These are phyloP conservation scores for Ophraella communa DNA, from an alignment of 2,888 invertebrate genomes.

Conservation along the genomic window DNA sequence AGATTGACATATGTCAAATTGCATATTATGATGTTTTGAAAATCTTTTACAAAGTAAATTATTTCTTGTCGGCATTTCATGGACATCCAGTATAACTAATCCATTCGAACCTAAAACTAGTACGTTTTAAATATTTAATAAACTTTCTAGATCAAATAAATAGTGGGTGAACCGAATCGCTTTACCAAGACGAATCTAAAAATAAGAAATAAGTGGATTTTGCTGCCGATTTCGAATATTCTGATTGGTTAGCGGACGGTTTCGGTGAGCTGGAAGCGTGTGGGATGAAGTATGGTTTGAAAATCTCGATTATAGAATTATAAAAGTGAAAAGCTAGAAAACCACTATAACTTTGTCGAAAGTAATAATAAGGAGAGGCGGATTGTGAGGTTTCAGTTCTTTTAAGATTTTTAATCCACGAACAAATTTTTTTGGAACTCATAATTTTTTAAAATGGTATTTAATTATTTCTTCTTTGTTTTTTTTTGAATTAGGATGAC, in stretches of 20 bases:
- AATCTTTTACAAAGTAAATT: too few species aligned
- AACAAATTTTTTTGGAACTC: slow-evolving; percentile 17
- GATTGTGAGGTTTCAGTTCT: slow-evolving; percentile 35
- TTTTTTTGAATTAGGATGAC: background rate
- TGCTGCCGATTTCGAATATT: slow-evolving; percentile 48
- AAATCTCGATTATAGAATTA: slow-evolving; percentile 48
- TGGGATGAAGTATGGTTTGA: slow-evolving; percentile 46
- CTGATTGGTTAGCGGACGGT: slow-evolving; percentile 38
- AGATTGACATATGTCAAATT: too few species aligned
- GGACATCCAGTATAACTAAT: background rate
- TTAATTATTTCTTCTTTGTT: background rate
- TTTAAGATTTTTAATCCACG: slow-evolving; percentile 27
- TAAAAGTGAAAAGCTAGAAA: slow-evolving; percentile 51
- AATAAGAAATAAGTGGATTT: slow-evolving; percentile 51
- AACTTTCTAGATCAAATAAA: slow-evolving; percentile 31
- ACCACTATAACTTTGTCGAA: slow-evolving; percentile 53
- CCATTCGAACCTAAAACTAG: background rate
- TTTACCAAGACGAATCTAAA: slow-evolving; percentile 37
- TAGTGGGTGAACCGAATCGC: slow-evolving; percentile 31
- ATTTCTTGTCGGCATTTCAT: too few species aligned
- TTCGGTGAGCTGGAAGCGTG: slow-evolving; percentile 36
- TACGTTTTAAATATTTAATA: slow-evolving; percentile 6
- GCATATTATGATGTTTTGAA: too few species aligned
- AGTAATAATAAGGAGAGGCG: slow-evolving; percentile 42
- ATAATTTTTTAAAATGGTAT: slow-evolving; percentile 29